A percentile compares a stretch with the other conserved stretches of the same genome.
Evolutionary conservation across 2,888 invertebrate species (phyloP).

Genomic region (Yponomeuta plumbellus): DNA sequence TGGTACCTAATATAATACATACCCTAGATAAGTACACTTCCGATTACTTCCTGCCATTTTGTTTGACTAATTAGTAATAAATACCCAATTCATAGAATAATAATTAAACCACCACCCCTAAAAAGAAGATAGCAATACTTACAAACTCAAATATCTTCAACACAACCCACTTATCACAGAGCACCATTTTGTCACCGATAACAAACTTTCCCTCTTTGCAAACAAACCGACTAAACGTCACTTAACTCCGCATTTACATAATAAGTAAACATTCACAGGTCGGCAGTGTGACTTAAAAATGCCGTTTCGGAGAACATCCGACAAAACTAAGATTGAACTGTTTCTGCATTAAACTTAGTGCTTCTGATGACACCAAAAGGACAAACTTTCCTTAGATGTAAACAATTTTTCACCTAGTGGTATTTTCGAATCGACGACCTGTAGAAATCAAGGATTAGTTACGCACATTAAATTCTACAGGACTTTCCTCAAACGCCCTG

Average conservation of each 20-base stretch:
- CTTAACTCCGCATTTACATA: background rate
- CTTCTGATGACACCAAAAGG: background rate
- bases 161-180: conserved; percentile 75
- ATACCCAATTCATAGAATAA: too few relatives aligned
- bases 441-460: too few relatives aligned
- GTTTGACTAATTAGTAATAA: too few relatives aligned
- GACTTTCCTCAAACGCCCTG: too few relatives aligned
- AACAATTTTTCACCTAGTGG: too few relatives aligned
- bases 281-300: background rate
- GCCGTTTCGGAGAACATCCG: background rate
- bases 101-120: background rate
- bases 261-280: background rate
- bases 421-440: too few relatives aligned
- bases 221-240: background rate
- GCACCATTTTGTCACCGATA: conserved; percentile 48
- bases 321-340: background rate
- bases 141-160: conserved; percentile 74
- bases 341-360: background rate
- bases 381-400: too few relatives aligned
- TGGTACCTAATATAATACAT: too few relatives aligned
- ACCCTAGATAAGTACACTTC: too few relatives aligned
- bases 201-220: conserved; percentile 12
- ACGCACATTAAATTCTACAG: too few relatives aligned
- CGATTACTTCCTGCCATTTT: too few relatives aligned
- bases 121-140: conserved; percentile 38